Conservation (phyloP, 2,797 vertebrate genomes). For the Chaenodraco wilsoni region DNA sequence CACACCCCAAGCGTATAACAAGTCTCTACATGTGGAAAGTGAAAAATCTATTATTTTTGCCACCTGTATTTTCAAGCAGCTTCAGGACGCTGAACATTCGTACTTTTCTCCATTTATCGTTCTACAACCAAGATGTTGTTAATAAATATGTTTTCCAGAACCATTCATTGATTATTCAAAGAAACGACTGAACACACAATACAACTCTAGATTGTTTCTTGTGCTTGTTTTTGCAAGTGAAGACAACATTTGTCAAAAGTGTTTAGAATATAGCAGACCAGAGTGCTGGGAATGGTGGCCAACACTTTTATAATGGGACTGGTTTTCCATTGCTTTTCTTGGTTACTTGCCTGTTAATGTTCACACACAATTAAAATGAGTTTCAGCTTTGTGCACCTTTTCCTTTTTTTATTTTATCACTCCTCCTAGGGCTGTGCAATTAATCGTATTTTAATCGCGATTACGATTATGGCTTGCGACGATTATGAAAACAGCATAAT, state of each 20-base stretch:
- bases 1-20: slow-evolving; percentile 8
- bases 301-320: background rate
- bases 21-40: background rate
- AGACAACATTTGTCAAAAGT: background rate
- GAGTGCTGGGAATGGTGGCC: background rate
- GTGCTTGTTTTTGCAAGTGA: background rate
- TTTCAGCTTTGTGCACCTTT: background rate
- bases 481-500: too few species aligned
- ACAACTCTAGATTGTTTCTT: background rate
- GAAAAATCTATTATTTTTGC: slow-evolving; percentile 29
- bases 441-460: too few species aligned
- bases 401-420: background rate
- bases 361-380: background rate
- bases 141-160: background rate
- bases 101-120: background rate
- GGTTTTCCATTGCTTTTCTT: background rate
- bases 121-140: background rate
- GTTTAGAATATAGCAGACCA: background rate
- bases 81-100: background rate
- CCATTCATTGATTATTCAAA: background rate
- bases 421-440: too few species aligned
- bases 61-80: slow-evolving; percentile 3
- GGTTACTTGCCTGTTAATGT: too few species aligned
- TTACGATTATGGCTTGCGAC: too few species aligned
- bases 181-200: background rate